These are phyloP conservation scores for Diachasmimorpha longicaudata DNA, from an alignment of 1,140 invertebrate genomes.

Conservation along the genomic window DNA sequence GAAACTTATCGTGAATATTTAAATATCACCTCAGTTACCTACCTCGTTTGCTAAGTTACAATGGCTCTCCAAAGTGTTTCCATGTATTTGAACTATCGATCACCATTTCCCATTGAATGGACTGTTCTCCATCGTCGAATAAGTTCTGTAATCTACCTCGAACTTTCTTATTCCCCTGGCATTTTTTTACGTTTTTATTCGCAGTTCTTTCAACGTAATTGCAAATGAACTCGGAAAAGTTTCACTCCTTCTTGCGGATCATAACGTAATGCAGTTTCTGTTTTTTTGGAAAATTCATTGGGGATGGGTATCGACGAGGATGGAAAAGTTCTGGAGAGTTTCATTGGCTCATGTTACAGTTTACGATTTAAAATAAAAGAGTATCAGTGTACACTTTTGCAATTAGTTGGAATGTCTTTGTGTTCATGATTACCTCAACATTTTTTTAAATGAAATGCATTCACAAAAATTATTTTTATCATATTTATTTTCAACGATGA, in stretches of 20 bases:
- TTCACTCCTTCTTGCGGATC: not conserved
- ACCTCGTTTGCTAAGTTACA: conserved; percentile 21
- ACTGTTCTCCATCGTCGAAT: not conserved
- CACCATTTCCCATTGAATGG: not conserved
- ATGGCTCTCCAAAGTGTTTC: conserved; percentile 17
- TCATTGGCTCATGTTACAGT: too few species aligned
- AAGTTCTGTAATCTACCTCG: conserved; percentile 22
- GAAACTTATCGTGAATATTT: not conserved
- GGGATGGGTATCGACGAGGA: too few species aligned
- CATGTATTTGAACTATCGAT: conserved; percentile 28
- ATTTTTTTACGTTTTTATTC: not conserved
- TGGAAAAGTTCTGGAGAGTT: too few species aligned
- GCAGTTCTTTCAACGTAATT: not conserved
- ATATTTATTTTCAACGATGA: not conserved
- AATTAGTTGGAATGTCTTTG: too few species aligned
- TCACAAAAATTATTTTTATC: too few species aligned
- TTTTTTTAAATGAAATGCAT: too few species aligned
- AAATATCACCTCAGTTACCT: not conserved
- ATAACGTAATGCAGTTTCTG: not conserved
- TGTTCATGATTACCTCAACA: too few species aligned
- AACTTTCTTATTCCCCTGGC: conserved; percentile 10
- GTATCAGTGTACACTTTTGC: too few species aligned
- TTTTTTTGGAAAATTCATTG: too few species aligned
- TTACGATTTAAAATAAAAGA: too few species aligned
- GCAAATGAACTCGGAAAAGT: not conserved